Conservation (phyloP, 2,113 vertebrate species). For the Scalopus aquaticus region DNA sequence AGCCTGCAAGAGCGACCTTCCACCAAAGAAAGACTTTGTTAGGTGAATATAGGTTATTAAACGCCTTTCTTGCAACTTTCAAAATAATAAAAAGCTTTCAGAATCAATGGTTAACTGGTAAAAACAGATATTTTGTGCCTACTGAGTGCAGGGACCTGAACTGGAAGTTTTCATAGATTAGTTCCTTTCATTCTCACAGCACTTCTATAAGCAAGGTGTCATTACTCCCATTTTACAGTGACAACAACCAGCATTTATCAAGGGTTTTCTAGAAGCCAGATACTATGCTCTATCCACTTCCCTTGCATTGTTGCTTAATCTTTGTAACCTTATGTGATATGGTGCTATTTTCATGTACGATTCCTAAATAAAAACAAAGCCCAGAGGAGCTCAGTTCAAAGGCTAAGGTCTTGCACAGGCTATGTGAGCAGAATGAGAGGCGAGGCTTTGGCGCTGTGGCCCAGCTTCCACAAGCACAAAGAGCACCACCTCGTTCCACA, state of each 20-base stretch:
- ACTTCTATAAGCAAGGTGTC: not conserved
- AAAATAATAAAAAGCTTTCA: not conserved
- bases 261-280: not conserved
- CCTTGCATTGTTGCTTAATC: not conserved
- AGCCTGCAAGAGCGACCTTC: no score
- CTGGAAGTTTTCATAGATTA: not conserved
- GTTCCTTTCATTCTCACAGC: not conserved
- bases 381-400: not conserved
- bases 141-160: not conserved
- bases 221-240: not conserved
- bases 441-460: not conserved
- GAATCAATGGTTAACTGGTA: not conserved
- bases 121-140: not conserved
- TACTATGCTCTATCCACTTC: not conserved
- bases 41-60: not conserved
- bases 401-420: not conserved
- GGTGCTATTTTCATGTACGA: not conserved
- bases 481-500: not conserved
- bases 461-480: not conserved
- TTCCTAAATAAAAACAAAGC: not conserved
- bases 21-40: not conserved
- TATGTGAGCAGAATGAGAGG: not conserved
- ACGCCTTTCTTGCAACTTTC: not conserved
- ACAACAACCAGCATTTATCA: not conserved
- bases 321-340: not conserved